Evolutionary conservation across 2,888 invertebrate species (phyloP).

Genomic region (Mesochorus sp.): DNA sequence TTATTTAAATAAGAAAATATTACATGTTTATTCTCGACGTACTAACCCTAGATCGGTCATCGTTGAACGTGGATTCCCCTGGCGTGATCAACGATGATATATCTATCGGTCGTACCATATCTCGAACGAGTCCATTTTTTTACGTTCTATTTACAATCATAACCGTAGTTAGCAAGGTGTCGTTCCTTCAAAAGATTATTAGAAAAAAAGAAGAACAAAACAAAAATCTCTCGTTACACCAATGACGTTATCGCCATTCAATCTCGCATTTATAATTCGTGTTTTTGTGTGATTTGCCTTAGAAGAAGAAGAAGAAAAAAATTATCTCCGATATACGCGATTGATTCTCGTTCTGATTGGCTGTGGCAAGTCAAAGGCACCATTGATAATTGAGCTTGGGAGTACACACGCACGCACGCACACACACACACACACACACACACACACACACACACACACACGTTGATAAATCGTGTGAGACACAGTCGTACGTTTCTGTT

Average conservation of each 20-base stretch:
- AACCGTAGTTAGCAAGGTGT: conserved; percentile 76
- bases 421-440: neutral
- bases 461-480: too few species aligned
- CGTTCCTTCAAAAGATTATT: conserved; percentile 69
- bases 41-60: conserved; percentile 67
- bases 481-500: too few species aligned
- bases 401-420: conserved; percentile 19
- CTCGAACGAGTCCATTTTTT: conserved; percentile 47
- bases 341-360: too few species aligned
- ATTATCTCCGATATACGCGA: too few species aligned
- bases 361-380: conserved; percentile 81
- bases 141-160: conserved; percentile 77
- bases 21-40: conserved; percentile 69
- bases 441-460: too few species aligned
- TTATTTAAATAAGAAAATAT: conserved; percentile 71
- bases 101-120: conserved; percentile 30
- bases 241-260: conserved; percentile 72
- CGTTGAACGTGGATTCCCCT: conserved; percentile 68
- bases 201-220: conserved; percentile 5
- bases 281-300: neutral
- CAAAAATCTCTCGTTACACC: conserved; percentile 6
- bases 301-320: too few species aligned
- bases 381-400: conserved; percentile 77
- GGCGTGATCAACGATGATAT: conserved; percentile 67
- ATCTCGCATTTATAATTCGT: conserved; percentile 18